These are phyloP conservation scores for Cistogaster globosa DNA, from an alignment of 2,888 invertebrate genomes.

Conservation along the genomic window DNA sequence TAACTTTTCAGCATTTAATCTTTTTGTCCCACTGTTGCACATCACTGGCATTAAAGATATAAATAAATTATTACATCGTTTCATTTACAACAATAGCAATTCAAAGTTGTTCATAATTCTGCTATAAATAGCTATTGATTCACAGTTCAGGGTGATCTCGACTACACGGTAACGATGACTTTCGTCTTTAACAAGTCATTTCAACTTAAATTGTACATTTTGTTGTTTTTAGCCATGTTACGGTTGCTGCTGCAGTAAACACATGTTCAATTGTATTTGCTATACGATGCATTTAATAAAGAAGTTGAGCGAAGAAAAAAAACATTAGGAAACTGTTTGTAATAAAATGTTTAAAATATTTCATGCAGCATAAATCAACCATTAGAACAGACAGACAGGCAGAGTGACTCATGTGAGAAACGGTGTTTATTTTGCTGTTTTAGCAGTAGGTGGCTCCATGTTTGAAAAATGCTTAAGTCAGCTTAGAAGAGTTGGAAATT, in stretches of 20 bases:
- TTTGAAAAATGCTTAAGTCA: too few species aligned
- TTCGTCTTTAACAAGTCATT: slow-evolving; percentile 42
- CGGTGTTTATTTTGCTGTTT: background rate
- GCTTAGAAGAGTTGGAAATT: too few species aligned
- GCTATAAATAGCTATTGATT: slow-evolving; percentile 40
- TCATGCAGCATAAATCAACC: slow-evolving; percentile 60
- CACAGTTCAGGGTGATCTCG: slow-evolving; percentile 49
- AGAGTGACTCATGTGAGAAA: slow-evolving; percentile 54
- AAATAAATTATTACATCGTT: slow-evolving; percentile 14
- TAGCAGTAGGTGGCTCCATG: slow-evolving; percentile 5
- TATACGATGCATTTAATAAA: slow-evolving; percentile 36
- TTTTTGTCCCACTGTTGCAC: background rate
- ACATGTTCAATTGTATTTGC: slow-evolving; percentile 55
- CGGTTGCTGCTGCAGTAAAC: slow-evolving; percentile 31
- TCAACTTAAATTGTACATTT: slow-evolving; percentile 49
- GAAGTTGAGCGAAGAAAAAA: background rate
- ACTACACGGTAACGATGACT: slow-evolving; percentile 30
- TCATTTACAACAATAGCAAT: slow-evolving; percentile 22
- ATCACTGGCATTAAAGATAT: background rate
- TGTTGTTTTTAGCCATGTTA: slow-evolving; percentile 35
- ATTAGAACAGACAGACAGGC: slow-evolving; percentile 51
- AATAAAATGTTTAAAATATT: slow-evolving; percentile 39
- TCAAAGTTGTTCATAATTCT: slow-evolving; percentile 24
- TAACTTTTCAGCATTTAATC: too few species aligned
- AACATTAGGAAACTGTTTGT: slow-evolving; percentile 19